Evolutionary conservation across 2,888 invertebrate genomes (phyloP).

Genomic region (Drosophila phalerata): DNA sequence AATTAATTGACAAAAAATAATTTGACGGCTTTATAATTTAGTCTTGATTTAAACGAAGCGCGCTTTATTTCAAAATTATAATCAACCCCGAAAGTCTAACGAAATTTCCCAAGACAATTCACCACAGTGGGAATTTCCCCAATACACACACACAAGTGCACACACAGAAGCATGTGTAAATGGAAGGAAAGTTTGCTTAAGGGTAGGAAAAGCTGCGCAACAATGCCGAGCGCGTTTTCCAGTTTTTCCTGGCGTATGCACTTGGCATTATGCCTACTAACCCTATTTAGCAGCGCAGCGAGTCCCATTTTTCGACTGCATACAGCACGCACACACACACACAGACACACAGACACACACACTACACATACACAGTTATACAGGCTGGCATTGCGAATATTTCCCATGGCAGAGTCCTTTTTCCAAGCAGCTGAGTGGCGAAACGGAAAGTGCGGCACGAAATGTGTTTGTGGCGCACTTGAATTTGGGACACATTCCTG

Average conservation of each 20-base stretch:
- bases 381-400: conserved; percentile 52
- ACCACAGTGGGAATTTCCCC: conserved; percentile 38
- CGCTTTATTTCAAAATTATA: neutral
- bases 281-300: conserved; percentile 85
- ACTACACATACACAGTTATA: conserved; percentile 1
- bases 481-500: conserved; percentile 82
- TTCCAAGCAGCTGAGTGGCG: conserved; percentile 61
- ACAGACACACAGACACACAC: conserved; percentile 18
- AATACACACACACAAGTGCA: neutral
- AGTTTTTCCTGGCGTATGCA: conserved; percentile 72
- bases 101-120: conserved; percentile 15
- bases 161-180: conserved; percentile 21
- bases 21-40: too few relatives aligned
- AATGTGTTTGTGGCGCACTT: conserved; percentile 79
- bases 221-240: conserved; percentile 60
- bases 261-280: conserved; percentile 86
- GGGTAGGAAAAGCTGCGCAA: conserved; percentile 79
- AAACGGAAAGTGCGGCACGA: conserved; percentile 76
- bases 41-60: neutral
- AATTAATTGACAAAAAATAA: too few relatives aligned
- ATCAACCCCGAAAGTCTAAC: conserved; percentile 17
- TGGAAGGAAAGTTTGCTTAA: conserved; percentile 65
- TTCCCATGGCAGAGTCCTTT: conserved; percentile 62
- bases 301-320: conserved; percentile 84
- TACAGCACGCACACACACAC: conserved; percentile 29